phyloP scores from a whole-genome alignment of 1,140 invertebrate genomes.

The Rhyzopertha dominica region DNA sequence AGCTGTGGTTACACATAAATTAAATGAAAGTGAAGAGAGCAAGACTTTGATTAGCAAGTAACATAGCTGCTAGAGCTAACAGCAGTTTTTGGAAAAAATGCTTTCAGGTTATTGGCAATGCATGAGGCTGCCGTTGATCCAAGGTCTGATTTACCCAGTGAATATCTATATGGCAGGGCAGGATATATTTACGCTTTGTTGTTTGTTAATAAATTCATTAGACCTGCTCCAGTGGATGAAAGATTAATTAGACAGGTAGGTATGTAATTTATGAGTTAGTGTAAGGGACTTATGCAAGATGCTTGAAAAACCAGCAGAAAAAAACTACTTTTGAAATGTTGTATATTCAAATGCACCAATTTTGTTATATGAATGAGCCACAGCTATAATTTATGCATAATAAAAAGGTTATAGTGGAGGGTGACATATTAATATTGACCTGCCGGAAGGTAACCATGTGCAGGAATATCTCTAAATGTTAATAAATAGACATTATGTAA shows the following conservation, averaged over 20 bases:
- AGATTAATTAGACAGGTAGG: constrained; percentile 49
- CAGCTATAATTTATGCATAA: no score
- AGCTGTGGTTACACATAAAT: constrained; percentile 58
- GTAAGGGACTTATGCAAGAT: not conserved
- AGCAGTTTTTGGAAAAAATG: not conserved
- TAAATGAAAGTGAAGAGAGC: constrained; percentile 47
- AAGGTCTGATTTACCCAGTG: constrained; percentile 61
- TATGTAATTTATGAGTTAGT: not conserved
- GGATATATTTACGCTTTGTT: constrained; percentile 79
- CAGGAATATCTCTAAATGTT: no score
- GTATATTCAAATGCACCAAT: no score
- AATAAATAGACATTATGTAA: no score
- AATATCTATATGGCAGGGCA: constrained; percentile 77
- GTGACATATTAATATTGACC: no score
- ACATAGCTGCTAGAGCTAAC: not conserved
- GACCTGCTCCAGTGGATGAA: constrained; percentile 46
- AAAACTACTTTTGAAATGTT: no score
- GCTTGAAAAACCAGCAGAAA: no score
- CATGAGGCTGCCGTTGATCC: constrained; percentile 49
- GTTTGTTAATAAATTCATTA: constrained; percentile 60
- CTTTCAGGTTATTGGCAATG: constrained; percentile 52
- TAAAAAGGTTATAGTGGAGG: no score
- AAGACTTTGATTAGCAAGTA: constrained; percentile 50
- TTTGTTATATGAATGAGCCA: no score
- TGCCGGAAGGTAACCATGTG: no score